Evolutionary conservation across 2,113 vertebrate genomes (phyloP).

Genomic region (Melozone crissalis): DNA sequence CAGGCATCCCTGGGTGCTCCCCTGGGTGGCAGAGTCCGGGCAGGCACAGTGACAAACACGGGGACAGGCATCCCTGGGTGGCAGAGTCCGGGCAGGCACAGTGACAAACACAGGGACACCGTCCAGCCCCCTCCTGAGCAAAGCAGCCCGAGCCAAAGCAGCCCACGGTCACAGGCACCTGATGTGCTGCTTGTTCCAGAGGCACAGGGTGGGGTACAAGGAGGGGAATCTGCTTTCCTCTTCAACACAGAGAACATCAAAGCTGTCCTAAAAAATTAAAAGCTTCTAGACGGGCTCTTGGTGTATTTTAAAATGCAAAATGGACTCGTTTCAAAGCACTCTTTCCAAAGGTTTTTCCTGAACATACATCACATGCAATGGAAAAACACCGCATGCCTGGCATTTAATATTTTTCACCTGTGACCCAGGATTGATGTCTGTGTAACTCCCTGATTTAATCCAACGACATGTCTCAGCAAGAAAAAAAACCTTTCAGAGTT

Average conservation of each 20-base stretch:
- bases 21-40: background rate
- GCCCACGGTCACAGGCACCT: background rate
- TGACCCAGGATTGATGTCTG: background rate
- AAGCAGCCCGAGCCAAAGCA: background rate
- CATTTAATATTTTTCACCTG: conserved; percentile 47
- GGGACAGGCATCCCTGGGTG: background rate
- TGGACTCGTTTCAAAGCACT: background rate
- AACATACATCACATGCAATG: conserved; percentile 7
- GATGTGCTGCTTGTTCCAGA: background rate
- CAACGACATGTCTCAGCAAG: background rate
- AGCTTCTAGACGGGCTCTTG: background rate
- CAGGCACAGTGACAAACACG: background rate
- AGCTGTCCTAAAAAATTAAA: background rate
- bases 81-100: rapidly evolving
- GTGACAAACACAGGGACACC: rapidly evolving
- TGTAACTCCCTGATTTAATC: conserved; percentile 4
- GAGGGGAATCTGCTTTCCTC: conserved; percentile 17
- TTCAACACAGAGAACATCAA: background rate
- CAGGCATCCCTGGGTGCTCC: background rate
- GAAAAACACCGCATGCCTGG: conserved; percentile 26
- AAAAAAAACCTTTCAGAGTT: background rate
- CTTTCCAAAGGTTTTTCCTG: conserved; percentile 29
- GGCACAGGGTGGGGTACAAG: background rate
- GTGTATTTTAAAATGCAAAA: background rate
- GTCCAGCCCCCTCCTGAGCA: background rate